Evolutionary conservation across 2,888 invertebrate genomes (phyloP).

Genomic region (Drosophila niveifrons): DNA sequence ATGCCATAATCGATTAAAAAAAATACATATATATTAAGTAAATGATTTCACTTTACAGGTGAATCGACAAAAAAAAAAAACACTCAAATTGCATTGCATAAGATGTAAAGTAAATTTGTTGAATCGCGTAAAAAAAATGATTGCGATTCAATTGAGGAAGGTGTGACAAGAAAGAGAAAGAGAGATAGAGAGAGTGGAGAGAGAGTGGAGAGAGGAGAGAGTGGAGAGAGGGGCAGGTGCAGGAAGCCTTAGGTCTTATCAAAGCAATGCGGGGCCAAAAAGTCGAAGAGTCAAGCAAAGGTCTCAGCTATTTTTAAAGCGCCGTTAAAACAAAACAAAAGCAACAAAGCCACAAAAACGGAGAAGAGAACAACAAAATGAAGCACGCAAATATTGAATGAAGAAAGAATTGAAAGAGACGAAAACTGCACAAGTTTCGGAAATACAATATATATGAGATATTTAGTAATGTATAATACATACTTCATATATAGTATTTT

Average conservation of each 20-base stretch:
- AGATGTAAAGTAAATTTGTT: constrained; percentile 15
- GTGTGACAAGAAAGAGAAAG: not conserved
- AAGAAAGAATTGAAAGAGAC: constrained; percentile 9
- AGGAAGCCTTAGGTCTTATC: constrained; percentile 13
- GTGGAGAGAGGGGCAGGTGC: not conserved
- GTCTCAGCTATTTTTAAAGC: constrained; percentile 43
- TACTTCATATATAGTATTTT: constrained; percentile 16
- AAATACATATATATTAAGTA: no score
- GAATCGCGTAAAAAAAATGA: constrained; percentile 6
- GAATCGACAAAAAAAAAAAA: not conserved
- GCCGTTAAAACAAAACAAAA: constrained; percentile 9
- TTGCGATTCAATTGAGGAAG: not conserved
- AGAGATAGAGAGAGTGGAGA: no score
- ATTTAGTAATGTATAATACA: not conserved
- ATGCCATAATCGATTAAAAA: no score
- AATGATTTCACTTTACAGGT: not conserved
- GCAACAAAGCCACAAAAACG: not conserved
- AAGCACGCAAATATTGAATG: constrained; percentile 47
- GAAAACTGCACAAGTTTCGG: constrained; percentile 48
- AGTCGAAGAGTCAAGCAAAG: constrained; percentile 52
- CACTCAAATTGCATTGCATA: constrained; percentile 1
- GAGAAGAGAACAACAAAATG: constrained; percentile 8
- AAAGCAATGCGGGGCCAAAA: constrained; percentile 40
- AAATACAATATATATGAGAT: constrained; percentile 11
- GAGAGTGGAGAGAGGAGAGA: no score